A percentile compares a stretch with the other conserved stretches of the same genome.
These are phyloP conservation scores for Acronicta leporina DNA, from an alignment of 2,888 invertebrate species.

Conservation along the genomic window DNA sequence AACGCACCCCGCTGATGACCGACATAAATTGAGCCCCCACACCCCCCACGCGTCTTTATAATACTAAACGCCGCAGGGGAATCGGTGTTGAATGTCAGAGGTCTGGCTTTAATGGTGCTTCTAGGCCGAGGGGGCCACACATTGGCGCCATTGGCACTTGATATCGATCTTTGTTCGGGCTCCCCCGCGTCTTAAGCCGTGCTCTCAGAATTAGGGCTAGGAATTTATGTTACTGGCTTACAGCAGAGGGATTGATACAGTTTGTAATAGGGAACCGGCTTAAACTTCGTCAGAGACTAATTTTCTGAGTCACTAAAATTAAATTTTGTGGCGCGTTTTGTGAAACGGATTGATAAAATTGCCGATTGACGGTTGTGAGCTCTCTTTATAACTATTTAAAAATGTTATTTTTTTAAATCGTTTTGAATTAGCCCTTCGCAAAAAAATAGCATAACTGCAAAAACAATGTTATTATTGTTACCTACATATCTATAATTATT, in stretches of 20 bases:
- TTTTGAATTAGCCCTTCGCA: no score
- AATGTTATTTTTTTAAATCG: no score
- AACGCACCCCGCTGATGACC: constrained; percentile 77
- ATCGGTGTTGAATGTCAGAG: constrained; percentile 73
- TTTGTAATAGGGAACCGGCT: constrained; percentile 60
- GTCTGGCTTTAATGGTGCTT: constrained; percentile 71
- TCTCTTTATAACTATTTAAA: no score
- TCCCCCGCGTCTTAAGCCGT: constrained; percentile 83
- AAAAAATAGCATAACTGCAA: no score
- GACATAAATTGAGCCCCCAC: constrained; percentile 65
- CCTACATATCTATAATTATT: neutral
- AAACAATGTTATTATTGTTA: no score
- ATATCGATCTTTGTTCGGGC: constrained; percentile 85
- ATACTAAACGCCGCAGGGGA: constrained; percentile 60
- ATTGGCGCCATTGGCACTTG: constrained; percentile 82
- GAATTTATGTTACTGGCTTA: constrained; percentile 80
- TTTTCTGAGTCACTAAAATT: constrained; percentile 60
- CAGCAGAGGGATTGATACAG: constrained; percentile 66
- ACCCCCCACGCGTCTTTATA: constrained; percentile 66
- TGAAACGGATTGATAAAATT: constrained; percentile 44
- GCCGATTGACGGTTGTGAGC: constrained; percentile 2
- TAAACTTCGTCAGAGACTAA: constrained; percentile 66
- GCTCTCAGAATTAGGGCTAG: constrained; percentile 79
- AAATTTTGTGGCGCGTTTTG: constrained; percentile 43
- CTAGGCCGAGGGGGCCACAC: constrained; percentile 77